These are phyloP conservation scores for Netelia virgata DNA, from an alignment of 2,888 invertebrate species.

Conservation along the genomic window DNA sequence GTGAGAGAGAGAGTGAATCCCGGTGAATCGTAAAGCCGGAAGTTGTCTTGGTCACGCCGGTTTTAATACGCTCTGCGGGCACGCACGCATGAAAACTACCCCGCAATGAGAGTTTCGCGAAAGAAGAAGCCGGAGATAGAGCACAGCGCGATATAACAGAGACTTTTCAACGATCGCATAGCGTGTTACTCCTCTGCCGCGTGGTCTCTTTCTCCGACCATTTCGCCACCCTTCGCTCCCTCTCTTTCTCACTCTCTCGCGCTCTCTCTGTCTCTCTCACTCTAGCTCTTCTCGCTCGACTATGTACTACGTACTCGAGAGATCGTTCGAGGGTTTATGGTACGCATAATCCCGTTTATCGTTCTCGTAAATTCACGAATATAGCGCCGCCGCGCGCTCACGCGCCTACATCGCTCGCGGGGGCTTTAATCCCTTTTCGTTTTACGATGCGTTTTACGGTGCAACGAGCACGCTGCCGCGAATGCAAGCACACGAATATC, in stretches of 20 bases:
- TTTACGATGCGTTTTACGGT: slow-evolving; percentile 83
- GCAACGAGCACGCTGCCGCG: slow-evolving; percentile 64
- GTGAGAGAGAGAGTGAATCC: slow-evolving; percentile 17
- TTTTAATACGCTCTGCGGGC: slow-evolving; percentile 30
- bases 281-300: slow-evolving; percentile 56
- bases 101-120: slow-evolving; percentile 50
- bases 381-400: slow-evolving; percentile 73
- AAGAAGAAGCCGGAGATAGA: slow-evolving; percentile 18
- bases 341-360: slow-evolving; percentile 83
- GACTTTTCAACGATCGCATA: slow-evolving; percentile 47
- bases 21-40: background rate
- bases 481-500: slow-evolving; percentile 46
- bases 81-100: slow-evolving; percentile 50
- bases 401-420: slow-evolving; percentile 65
- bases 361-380: slow-evolving; percentile 83
- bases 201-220: slow-evolving; percentile 15
- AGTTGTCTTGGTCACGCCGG: slow-evolving; percentile 33
- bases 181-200: slow-evolving; percentile 22
- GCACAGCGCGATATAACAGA: slow-evolving; percentile 3
- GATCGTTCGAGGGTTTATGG: slow-evolving; percentile 82
- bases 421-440: slow-evolving; percentile 82
- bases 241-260: background rate
- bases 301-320: slow-evolving; percentile 79
- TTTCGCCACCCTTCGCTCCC: slow-evolving; percentile 24
- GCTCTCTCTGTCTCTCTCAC: slow-evolving; percentile 26